Evolutionary conservation across 2,888 invertebrate species (phyloP), one percentile per base, ranked within the genome.

Genomic region (Parelbella ahira): DNA sequence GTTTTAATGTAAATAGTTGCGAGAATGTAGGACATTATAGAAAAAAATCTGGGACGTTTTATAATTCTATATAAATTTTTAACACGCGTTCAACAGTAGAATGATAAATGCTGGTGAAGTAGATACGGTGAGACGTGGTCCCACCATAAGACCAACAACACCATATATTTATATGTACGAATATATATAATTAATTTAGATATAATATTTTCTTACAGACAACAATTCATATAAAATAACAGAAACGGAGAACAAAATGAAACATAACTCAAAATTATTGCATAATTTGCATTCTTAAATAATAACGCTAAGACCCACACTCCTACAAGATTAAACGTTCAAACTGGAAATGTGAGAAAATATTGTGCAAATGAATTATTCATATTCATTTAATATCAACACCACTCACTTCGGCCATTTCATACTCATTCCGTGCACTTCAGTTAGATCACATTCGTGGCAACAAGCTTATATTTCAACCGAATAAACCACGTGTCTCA

Each of bases 341-440:
- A 4, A 20, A n/a, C n/a, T 33, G 32, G 25, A 41, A 33, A 32
- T 27, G 20, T 41, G 25, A 27, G 25, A 33, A 20, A 41, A 19
- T 41, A 13, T 33, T n/a, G 11, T 32, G 39, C 10, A 32, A 33
- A 33, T 33, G 39, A 41, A 41, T 41, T 10, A 33, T 41, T 41
- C 33, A 41, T 41, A 27, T 34, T 24, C 34, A 36, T 27, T 27
- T 36, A 18, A 36, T 36, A 36, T 27, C 27, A 18, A 36, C n/a
- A n/a, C n/a, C n/a, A n/a, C n/a, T n/a, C n/a, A n/a, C n/a, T n/a
- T 10, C 18, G 18, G 5, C 7, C 32, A 13, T 15, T 39, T 39
- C 39, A 13, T 39, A 32, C 32, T 39, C 39, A 39, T 39, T 32
- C 24, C 19, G 24, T 39, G 24, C 32, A 39, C 25, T 37, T 32